Percentiles rank a stretch among this genome's conserved stretches.
phyloP scores from a whole-genome alignment of 2,888 invertebrate species.

The Urechis unicinctus region DNA sequence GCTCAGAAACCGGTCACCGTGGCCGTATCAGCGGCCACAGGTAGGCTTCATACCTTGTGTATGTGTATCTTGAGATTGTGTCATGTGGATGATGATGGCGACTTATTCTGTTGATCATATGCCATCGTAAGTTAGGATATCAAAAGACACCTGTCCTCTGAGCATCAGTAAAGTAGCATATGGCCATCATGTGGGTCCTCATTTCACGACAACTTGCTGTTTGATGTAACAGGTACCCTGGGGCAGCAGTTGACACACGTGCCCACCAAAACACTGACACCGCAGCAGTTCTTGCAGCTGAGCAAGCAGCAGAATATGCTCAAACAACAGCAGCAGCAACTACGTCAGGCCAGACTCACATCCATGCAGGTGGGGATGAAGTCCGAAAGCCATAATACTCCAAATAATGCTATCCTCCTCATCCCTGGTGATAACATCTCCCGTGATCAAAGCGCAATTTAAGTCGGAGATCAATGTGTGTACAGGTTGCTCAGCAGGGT shows the following conservation, averaged over 20 bases:
- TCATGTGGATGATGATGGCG: no score
- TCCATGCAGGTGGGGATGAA: slow-evolving; percentile 44
- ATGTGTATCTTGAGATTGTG: neutral
- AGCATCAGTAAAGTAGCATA: no score
- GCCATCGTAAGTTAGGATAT: no score
- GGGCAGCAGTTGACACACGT: slow-evolving; percentile 30
- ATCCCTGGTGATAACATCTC: no score
- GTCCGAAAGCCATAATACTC: neutral
- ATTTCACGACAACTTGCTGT: neutral
- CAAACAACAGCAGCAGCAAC: slow-evolving; percentile 16
- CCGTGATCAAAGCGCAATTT: no score
- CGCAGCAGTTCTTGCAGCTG: slow-evolving; percentile 24
- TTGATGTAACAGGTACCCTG: slow-evolving; percentile 21
- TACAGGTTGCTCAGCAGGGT: neutral
- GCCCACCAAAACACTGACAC: slow-evolving; percentile 28
- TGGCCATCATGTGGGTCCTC: no score
- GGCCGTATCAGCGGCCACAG: neutral
- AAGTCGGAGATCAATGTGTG: neutral
- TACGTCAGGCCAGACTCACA: slow-evolving; percentile 30
- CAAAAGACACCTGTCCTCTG: no score
- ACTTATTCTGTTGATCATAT: no score
- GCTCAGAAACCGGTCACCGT: slow-evolving; percentile 26
- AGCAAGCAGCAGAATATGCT: slow-evolving; percentile 29
- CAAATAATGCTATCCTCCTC: no score
- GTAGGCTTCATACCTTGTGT: neutral